Conservation (phyloP, 2,888 invertebrate species). For the Synergus laeviventris region DNA sequence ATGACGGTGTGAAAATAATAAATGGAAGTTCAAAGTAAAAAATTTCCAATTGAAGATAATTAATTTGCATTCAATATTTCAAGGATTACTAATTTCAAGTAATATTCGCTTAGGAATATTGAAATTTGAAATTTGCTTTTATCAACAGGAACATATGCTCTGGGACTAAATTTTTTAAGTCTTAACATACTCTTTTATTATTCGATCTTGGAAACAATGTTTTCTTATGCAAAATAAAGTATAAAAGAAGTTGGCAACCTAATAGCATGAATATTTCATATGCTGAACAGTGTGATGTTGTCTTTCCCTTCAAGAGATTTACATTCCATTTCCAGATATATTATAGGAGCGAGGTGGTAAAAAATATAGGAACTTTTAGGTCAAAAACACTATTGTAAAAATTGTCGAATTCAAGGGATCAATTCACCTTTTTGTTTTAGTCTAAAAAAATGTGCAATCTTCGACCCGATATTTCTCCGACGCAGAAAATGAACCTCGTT, state of each 20-base stretch:
- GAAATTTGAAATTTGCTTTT: no score
- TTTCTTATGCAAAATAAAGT: not conserved
- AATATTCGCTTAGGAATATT: no score
- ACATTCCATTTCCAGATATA: not conserved
- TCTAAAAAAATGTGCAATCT: not conserved
- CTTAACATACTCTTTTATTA: not conserved
- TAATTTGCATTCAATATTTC: not conserved
- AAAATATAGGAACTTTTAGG: no score
- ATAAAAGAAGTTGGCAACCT: not conserved
- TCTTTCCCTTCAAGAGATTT: not conserved
- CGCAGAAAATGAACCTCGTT: slow-evolving; percentile 15
- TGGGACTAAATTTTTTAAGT: not conserved
- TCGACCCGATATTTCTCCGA: not conserved
- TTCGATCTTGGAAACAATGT: not conserved
- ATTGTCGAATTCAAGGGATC: no score
- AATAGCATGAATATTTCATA: not conserved
- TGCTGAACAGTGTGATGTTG: not conserved
- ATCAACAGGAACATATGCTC: not conserved
- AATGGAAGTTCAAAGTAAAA: not conserved
- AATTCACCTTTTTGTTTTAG: not conserved
- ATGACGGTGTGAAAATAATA: slow-evolving; percentile 22
- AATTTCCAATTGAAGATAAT: not conserved
- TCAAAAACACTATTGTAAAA: no score
- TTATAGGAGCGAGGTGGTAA: not conserved
- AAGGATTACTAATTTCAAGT: not conserved